Percentiles rank a stretch among this genome's conserved stretches.
phyloP scores from a whole-genome alignment of 2,888 invertebrate species.

The Ophion ventricosus region DNA sequence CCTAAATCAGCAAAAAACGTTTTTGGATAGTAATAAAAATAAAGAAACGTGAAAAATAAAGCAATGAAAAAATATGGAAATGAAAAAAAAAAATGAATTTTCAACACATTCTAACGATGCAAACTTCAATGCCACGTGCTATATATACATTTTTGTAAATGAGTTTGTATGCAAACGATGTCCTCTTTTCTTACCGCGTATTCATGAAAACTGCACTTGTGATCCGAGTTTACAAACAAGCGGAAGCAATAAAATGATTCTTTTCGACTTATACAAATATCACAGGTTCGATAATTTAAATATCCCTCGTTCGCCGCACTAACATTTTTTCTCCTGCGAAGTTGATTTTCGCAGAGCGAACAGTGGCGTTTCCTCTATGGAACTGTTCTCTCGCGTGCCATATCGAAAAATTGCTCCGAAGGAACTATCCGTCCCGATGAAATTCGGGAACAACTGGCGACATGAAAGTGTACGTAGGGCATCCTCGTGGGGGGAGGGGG shows the following conservation, averaged over 20 bases:
- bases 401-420: slow-evolving; percentile 28
- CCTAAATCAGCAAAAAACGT: too few relatives aligned
- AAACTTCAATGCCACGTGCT: too few relatives aligned
- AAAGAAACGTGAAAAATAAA: too few relatives aligned
- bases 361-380: neutral
- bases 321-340: neutral
- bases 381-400: slow-evolving; percentile 45
- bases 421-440: slow-evolving; percentile 38
- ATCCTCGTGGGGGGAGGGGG: slow-evolving; percentile 45
- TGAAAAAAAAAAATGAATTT: too few relatives aligned
- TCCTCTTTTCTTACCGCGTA: too few relatives aligned
- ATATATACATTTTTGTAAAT: too few relatives aligned
- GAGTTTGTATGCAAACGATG: too few relatives aligned
- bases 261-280: neutral
- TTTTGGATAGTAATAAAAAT: too few relatives aligned
- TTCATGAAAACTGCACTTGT: too few relatives aligned
- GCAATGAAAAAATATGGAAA: too few relatives aligned
- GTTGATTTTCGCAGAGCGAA: neutral
- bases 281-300: neutral
- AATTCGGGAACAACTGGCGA: slow-evolving; percentile 42
- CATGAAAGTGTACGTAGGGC: slow-evolving; percentile 30
- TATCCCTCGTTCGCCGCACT: neutral
- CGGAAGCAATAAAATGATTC: neutral
- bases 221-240: too few relatives aligned
- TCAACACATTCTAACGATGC: too few relatives aligned